Percentiles rank a stretch among this genome's conserved stretches.
Evolutionary conservation across 2,797 vertebrate genomes (phyloP).

Genomic region (Tragelaphus eurycerus): DNA sequence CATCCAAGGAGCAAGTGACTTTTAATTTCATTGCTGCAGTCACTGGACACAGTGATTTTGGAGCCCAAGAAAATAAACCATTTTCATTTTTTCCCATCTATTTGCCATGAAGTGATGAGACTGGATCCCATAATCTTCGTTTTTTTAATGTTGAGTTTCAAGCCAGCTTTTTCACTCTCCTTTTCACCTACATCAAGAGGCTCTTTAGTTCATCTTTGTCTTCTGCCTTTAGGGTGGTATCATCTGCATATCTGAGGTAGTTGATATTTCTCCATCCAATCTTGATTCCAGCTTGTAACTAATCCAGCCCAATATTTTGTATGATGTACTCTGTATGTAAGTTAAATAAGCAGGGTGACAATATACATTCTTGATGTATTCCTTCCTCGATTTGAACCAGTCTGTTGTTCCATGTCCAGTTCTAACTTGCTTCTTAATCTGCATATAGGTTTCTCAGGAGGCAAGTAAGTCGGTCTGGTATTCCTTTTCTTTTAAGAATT

Average conservation of each 20-base stretch:
- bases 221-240: background rate
- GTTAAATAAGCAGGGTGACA: background rate
- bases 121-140: background rate
- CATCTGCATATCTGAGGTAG: background rate
- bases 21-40: background rate
- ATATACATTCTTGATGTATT: background rate
- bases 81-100: background rate
- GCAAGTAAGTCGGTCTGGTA: background rate
- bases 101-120: background rate
- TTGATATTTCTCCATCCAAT: background rate
- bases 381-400: background rate
- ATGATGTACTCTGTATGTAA: background rate
- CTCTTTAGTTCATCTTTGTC: background rate
- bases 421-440: background rate
- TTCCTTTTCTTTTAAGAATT: background rate
- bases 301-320: background rate
- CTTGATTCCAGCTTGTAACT: background rate
- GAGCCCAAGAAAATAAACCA: background rate
- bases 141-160: background rate
- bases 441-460: background rate
- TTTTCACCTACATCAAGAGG: background rate
- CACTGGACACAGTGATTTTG: background rate
- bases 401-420: background rate
- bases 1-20: background rate
- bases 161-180: background rate